A percentile compares a stretch with the other conserved stretches of the same genome.
Evolutionary conservation across 2,797 vertebrate genomes (phyloP).

Genomic region (Microhierax caerulescens): DNA sequence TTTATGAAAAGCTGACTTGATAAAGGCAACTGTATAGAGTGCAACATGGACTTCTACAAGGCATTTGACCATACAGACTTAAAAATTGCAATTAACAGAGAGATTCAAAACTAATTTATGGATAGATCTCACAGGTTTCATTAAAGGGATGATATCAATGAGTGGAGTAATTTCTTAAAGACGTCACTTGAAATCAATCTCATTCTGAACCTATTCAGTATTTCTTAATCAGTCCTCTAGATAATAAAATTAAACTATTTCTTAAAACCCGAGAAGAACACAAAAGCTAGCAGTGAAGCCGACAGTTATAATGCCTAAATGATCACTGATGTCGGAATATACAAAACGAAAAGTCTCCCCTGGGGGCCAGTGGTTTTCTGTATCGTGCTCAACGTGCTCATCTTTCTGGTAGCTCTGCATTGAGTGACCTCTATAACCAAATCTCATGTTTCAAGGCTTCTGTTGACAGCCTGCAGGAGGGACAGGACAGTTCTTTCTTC

Average conservation of each 20-base stretch:
- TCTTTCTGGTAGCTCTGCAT: background rate
- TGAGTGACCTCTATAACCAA: background rate
- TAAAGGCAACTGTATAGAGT: background rate
- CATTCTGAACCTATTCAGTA: background rate
- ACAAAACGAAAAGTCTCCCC: background rate
- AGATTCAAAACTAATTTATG: background rate
- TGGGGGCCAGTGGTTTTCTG: background rate
- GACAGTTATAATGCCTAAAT: background rate
- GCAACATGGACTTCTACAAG: background rate
- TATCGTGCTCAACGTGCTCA: background rate
- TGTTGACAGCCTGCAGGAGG: conserved; percentile 17
- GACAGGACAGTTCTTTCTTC: background rate
- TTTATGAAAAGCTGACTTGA: background rate
- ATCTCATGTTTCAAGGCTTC: conserved; percentile 31
- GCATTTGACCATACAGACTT: background rate
- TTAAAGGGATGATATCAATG: background rate
- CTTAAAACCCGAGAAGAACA: background rate
- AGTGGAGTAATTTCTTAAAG: background rate
- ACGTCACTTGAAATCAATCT: background rate
- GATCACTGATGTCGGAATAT: background rate
- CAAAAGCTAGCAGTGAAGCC: background rate
- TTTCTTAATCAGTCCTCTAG: background rate
- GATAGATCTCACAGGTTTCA: background rate
- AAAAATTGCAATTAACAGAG: background rate
- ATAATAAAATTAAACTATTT: background rate